Percentiles rank a stretch among this genome's conserved stretches.
These are phyloP conservation scores for Apteryx owenii DNA, from an alignment of 2,113 vertebrate genomes.

Conservation along the genomic window DNA sequence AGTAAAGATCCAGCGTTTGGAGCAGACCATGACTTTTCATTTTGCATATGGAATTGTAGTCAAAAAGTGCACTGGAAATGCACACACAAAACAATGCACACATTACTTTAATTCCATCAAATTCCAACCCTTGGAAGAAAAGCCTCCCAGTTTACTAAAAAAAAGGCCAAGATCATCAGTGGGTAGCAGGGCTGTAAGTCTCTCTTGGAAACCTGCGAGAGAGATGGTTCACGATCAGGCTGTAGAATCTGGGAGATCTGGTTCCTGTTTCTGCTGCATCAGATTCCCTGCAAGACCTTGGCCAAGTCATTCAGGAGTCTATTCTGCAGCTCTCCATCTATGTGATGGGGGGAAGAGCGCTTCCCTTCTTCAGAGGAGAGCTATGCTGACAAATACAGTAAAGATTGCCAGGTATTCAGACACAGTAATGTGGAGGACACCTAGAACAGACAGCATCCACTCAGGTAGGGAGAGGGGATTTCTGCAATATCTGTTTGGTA, in stretches of 20 bases:
- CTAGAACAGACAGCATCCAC: neutral
- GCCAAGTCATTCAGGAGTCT: neutral
- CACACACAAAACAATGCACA: neutral
- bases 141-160: neutral
- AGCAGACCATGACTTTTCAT: neutral
- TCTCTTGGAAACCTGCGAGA: neutral
- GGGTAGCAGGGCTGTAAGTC: neutral
- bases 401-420: neutral
- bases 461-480: neutral
- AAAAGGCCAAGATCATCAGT: neutral
- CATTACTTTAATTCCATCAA: neutral
- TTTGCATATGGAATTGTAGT: neutral
- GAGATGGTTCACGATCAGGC: accelerated
- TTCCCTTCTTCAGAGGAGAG: neutral
- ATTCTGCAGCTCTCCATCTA: neutral
- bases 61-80: neutral
- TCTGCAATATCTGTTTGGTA: neutral
- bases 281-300: neutral
- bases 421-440: neutral
- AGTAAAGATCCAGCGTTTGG: accelerated
- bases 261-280: neutral
- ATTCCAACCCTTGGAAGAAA: neutral
- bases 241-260: neutral
- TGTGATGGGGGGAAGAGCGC: neutral
- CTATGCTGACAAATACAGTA: neutral